A percentile compares a stretch with the other conserved stretches of the same genome.
These are phyloP conservation scores for Prorops nasuta DNA, from an alignment of 1,140 invertebrate species.

Conservation along the genomic window DNA sequence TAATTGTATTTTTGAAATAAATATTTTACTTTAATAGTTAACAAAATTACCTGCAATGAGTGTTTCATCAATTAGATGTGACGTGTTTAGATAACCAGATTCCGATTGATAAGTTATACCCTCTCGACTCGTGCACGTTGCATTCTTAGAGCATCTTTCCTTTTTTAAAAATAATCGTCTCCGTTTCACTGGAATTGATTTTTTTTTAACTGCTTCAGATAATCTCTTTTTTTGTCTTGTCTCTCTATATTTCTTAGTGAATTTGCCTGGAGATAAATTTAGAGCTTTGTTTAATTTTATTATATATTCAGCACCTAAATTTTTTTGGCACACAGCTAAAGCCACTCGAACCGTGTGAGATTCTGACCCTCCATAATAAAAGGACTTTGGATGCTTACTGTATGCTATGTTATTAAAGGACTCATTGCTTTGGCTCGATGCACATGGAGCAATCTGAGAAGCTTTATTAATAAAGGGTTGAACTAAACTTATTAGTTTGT, in stretches of 20 bases:
- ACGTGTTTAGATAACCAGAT: slow-evolving; percentile 1
- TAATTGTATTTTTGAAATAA: not conserved
- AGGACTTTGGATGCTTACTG: slow-evolving; percentile 18
- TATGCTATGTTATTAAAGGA: slow-evolving; percentile 21
- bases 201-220: not conserved
- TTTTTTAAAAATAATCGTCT: slow-evolving; percentile 9
- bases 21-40: not conserved
- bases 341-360: slow-evolving; percentile 15
- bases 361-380: slow-evolving; percentile 19
- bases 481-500: slow-evolving; percentile 4
- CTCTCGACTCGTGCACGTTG: slow-evolving; percentile 4
- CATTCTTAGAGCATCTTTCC: slow-evolving; percentile 9
- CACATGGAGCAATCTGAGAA: slow-evolving; percentile 11
- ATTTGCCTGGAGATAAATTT: slow-evolving; percentile 8
- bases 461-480: slow-evolving; percentile 8
- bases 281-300: slow-evolving; percentile 9
- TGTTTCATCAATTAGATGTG: slow-evolving; percentile 10
- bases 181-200: slow-evolving; percentile 2
- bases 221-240: slow-evolving; percentile 1
- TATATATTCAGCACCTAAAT: slow-evolving; percentile 14
- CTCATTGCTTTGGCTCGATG: slow-evolving; percentile 22
- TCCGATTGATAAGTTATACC: slow-evolving; percentile 16
- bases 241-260: slow-evolving; percentile 10
- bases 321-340: slow-evolving; percentile 18
- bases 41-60: slow-evolving; percentile 2